Conservation (phyloP, 2,888 invertebrate genomes). For the Drosophila quinaria region DNA sequence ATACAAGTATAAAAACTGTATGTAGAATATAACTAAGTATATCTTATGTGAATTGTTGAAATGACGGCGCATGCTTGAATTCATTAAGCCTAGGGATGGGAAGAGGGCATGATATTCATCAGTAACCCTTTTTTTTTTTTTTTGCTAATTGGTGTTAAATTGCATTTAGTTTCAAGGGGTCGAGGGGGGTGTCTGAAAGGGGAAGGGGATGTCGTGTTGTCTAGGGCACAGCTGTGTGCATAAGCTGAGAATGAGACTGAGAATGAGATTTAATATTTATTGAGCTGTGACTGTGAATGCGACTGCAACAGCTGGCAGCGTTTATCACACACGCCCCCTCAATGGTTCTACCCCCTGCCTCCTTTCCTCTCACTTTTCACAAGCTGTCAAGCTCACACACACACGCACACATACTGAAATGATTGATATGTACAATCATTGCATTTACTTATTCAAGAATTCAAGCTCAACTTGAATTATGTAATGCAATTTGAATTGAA, state of each 20-base stretch:
- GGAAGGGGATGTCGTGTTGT: conserved; percentile 22
- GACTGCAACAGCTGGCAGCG: conserved; percentile 67
- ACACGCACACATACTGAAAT: conserved; percentile 34
- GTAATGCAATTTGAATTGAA: conserved; percentile 43
- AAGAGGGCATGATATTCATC: conserved; percentile 56
- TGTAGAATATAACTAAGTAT: conserved; percentile 21
- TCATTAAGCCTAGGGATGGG: conserved; percentile 42
- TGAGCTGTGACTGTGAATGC: conserved; percentile 38
- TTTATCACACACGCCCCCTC: conserved; percentile 54
- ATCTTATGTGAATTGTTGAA: conserved; percentile 21
- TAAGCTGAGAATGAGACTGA: conserved; percentile 24
- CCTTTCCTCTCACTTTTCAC: not conserved
- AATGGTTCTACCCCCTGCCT: not conserved
- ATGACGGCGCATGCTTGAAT: conserved; percentile 40
- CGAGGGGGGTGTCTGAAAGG: not conserved
- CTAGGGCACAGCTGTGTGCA: conserved; percentile 77
- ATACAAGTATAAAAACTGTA: conserved; percentile 1
- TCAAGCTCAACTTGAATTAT: conserved; percentile 31
- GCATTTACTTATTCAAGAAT: conserved; percentile 41
- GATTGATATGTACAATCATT: conserved; percentile 69
- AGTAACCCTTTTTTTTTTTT: conserved; percentile 66
- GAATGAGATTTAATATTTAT: conserved; percentile 48
- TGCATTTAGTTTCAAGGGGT: conserved; percentile 17
- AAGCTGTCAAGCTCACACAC: conserved; percentile 9
- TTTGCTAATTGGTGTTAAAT: conserved; percentile 73